Conservation (phyloP, 2,797 vertebrate species). For the Sternotherus odoratus region DNA sequence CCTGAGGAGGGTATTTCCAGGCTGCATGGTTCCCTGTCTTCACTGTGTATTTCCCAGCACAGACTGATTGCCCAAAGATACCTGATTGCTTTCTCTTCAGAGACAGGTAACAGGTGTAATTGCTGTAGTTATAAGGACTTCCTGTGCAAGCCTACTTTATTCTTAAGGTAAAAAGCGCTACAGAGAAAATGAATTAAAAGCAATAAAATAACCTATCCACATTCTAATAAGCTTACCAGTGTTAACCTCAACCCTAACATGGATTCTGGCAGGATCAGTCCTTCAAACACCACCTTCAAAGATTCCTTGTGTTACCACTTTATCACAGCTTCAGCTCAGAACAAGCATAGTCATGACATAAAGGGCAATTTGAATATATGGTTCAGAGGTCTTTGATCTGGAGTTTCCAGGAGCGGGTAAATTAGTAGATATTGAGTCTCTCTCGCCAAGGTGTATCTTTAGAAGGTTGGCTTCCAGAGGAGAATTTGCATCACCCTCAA, state of each 20-base stretch:
- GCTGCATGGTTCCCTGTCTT: no score
- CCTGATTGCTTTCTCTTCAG: not conserved
- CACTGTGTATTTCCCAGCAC: not conserved
- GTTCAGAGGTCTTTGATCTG: not conserved
- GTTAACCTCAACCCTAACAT: not conserved
- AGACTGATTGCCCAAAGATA: not conserved
- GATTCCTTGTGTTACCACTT: not conserved
- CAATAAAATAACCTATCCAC: not conserved
- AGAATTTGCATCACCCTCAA: not conserved
- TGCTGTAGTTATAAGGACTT: not conserved
- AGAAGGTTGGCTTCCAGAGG: not conserved
- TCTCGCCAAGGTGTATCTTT: not conserved
- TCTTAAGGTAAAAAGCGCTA: not conserved
- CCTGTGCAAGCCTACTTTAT: not conserved
- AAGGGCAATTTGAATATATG: not conserved
- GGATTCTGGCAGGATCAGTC: not conserved
- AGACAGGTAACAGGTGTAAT: not conserved
- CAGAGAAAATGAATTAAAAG: not conserved
- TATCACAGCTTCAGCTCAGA: not conserved
- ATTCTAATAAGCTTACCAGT: not conserved
- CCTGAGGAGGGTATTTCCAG: no score
- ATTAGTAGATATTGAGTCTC: not conserved
- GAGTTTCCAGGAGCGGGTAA: not conserved
- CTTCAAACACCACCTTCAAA: not conserved
- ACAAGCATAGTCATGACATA: not conserved